Evolutionary conservation across 2,113 vertebrate species (phyloP).

Genomic region (Ophiodon elongatus): DNA sequence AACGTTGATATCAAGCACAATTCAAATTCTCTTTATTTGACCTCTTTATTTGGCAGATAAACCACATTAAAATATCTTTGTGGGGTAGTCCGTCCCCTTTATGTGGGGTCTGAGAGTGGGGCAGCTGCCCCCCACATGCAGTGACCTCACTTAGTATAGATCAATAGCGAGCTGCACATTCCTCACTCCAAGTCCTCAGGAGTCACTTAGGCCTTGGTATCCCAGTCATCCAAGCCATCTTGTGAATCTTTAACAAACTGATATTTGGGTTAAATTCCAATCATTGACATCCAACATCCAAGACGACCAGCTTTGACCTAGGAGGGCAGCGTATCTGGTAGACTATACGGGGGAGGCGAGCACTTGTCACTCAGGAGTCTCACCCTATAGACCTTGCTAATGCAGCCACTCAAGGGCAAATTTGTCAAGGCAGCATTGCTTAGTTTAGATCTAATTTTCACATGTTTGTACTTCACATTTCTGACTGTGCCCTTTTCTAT

Average conservation of each 20-base stretch:
- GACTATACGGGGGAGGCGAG: conserved; percentile 64
- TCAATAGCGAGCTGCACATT: conserved; percentile 79
- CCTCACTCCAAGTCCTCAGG: conserved; percentile 60
- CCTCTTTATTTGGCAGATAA: conserved; percentile 38
- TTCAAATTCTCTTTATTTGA: conserved; percentile 19
- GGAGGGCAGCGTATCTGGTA: conserved; percentile 57
- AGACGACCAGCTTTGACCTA: conserved; percentile 78
- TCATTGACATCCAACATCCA: conserved; percentile 68
- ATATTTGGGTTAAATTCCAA: conserved; percentile 79
- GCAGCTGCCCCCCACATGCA: conserved; percentile 61
- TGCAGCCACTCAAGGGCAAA: conserved; percentile 47
- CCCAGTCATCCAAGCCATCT: conserved; percentile 73
- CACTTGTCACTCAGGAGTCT: conserved; percentile 69
- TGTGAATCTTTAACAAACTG: conserved; percentile 56
- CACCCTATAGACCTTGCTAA: conserved; percentile 30
- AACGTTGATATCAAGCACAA: conserved; percentile 14
- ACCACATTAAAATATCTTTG: conserved; percentile 56
- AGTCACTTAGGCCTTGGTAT: conserved; percentile 75
- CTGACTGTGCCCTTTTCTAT: not conserved
- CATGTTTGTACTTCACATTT: conserved; percentile 37
- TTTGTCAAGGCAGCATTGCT: conserved; percentile 39
- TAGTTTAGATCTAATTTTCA: conserved; percentile 22
- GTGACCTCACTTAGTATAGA: conserved; percentile 77
- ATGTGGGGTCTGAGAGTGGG: conserved; percentile 61
- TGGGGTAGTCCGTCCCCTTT: conserved; percentile 44